Conservation (phyloP, 2,888 invertebrate genomes). For the Eupithecia vulgata region DNA sequence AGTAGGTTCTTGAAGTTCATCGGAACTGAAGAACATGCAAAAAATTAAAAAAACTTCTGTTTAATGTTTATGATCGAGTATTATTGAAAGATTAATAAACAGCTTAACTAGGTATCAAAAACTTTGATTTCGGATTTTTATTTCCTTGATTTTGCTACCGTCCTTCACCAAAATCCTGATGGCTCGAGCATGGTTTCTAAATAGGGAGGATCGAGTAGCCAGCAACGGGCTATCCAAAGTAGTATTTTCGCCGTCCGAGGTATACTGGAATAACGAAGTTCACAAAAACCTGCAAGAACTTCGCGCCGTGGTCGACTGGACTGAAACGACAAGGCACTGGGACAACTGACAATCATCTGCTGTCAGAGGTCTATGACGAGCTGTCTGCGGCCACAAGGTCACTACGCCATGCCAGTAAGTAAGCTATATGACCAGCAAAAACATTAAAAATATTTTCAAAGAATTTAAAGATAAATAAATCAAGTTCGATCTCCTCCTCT, state of each 20-base stretch:
- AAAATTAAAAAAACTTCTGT: neutral
- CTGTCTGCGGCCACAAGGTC: no score
- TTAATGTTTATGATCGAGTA: neutral
- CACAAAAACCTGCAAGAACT: neutral
- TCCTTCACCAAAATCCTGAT: neutral
- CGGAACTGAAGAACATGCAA: neutral
- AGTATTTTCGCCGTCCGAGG: neutral
- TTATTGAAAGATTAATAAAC: neutral
- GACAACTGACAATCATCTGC: neutral
- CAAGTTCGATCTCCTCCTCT: no score
- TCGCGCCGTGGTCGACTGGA: neutral
- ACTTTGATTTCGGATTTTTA: neutral
- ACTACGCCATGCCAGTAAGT: no score
- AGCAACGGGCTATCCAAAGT: neutral
- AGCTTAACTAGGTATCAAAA: neutral
- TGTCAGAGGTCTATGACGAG: no score
- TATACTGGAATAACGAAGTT: neutral
- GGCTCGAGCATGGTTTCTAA: neutral
- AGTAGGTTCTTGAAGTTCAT: constrained; percentile 16
- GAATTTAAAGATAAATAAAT: no score
- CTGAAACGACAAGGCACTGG: neutral
- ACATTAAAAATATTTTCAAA: no score
- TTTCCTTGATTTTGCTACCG: neutral
- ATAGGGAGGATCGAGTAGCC: neutral
- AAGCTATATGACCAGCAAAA: no score